Conservation (phyloP, 2,797 vertebrate species). For the Nannoperca obscura region DNA sequence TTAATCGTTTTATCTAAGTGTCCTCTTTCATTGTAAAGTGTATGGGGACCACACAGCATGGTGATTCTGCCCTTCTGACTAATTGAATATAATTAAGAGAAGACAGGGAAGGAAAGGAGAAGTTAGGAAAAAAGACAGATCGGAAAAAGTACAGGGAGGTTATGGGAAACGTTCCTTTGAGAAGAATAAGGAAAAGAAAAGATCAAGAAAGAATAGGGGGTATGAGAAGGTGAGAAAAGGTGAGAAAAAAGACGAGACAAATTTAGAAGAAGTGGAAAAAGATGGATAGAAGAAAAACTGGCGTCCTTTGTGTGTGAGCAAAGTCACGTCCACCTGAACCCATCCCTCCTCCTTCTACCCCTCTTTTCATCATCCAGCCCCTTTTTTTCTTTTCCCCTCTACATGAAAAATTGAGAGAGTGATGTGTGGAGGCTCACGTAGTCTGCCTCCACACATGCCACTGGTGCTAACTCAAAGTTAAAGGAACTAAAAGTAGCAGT, state of each 20-base stretch:
- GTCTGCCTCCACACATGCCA: too few relatives aligned
- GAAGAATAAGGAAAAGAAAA: too few relatives aligned
- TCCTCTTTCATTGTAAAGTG: too few relatives aligned
- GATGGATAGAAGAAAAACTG: neutral
- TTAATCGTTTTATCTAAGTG: too few relatives aligned
- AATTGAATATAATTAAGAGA: too few relatives aligned
- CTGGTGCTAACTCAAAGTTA: neutral
- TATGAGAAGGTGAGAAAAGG: neutral
- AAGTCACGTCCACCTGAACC: slow-evolving; percentile 61
- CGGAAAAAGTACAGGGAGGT: neutral
- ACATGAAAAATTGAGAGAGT: slow-evolving; percentile 27
- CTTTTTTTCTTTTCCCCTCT: neutral
- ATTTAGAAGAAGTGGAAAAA: neutral
- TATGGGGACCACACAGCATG: too few relatives aligned
- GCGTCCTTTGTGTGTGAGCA: neutral
- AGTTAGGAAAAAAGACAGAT: neutral
- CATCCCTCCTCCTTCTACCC: neutral
- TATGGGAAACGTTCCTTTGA: neutral
- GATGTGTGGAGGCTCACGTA: slow-evolving; percentile 69
- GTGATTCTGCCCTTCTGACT: too few relatives aligned
- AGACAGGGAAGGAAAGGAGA: neutral
- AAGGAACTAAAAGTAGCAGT: slow-evolving; percentile 7
- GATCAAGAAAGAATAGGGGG: neutral
- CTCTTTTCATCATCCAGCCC: neutral
- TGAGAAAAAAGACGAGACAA: neutral